Evolutionary conservation across 2,113 vertebrate species (phyloP), one percentile per base, ranked within the genome.

Genomic region (Sinocyclocheilus anshuiensis): DNA sequence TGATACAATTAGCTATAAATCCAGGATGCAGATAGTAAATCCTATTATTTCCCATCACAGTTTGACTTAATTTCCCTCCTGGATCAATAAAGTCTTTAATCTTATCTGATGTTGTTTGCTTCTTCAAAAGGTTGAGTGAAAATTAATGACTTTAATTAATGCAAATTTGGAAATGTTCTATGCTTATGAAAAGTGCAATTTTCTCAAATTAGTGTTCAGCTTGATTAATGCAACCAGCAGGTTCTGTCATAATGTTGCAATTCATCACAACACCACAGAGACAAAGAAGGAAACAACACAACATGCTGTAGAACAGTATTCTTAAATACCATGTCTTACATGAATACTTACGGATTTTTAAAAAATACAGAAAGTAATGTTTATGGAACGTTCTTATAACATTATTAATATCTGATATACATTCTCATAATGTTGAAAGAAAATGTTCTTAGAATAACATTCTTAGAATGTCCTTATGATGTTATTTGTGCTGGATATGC

Each of bases 171-270:
- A 61, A 84, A 50, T 63, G 16, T 16, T 61, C 59, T 65, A 24
- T 53, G 29, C 75, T 78, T 63, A 63, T 71, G 45, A 86, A 24
- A 67, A 57, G 61, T 26, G 22, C 53, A 78, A 61, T 86, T 86
- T 86, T 74, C 65, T 82, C 67, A 80, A 80, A 72, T 50, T 65
- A 81, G 10, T 45, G 36, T 88, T 36, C 16, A 33, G 20, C 50
- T 77, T 77, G 59, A 69, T 45, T 16, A 65, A 77, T 69, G 81
- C n/a, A 29, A 45, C 45, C 33, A 57, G 24, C 18, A 18, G 74
- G 4, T 26, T 69, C 42, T 13, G 61, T 29, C 13, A 6, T 12
- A 69, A 50, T 16, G 2, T 20, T 29, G 42, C 63, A 69, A 82
- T 82, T 50, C 63, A 82, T 82, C 63, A 71, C 24, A 13, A 69